Evolutionary conservation across 2,888 invertebrate genomes (phyloP).

Genomic region (Trypoxylon attenuatum): DNA sequence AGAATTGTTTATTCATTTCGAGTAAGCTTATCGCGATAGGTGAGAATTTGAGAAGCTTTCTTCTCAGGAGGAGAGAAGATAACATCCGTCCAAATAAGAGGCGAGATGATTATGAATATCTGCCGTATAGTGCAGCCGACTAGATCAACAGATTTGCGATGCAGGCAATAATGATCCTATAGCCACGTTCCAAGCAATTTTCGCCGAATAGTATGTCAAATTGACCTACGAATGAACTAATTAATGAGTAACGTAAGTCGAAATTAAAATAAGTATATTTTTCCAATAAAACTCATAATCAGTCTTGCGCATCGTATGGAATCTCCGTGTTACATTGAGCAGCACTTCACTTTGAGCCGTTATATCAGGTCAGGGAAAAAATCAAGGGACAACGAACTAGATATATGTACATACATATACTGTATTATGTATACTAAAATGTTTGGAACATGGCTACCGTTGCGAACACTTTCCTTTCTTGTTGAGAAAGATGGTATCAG

Average conservation of each 20-base stretch:
- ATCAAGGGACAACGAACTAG: no score
- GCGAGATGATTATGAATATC: constrained; percentile 24
- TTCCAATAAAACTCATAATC: neutral
- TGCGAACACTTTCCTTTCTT: constrained; percentile 66
- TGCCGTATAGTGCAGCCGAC: constrained; percentile 51
- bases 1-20: constrained; percentile 6
- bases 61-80: constrained; percentile 6
- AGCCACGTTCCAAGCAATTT: constrained; percentile 35
- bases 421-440: no score
- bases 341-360: no score
- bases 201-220: no score
- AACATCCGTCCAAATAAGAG: constrained; percentile 43
- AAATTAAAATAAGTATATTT: no score
- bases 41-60: constrained; percentile 3
- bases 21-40: constrained; percentile 4
- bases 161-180: constrained; percentile 4
- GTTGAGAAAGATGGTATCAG: constrained; percentile 69
- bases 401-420: no score
- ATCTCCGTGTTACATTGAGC: no score
- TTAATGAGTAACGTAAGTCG: no score
- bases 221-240: no score
- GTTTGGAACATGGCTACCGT: constrained; percentile 29
- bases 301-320: neutral
- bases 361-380: no score
- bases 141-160: constrained; percentile 21